Evolutionary conservation across 2,888 invertebrate genomes (phyloP), one percentile per base, ranked within the genome.

Genomic region (Himalopsyche kuldschensis): DNA sequence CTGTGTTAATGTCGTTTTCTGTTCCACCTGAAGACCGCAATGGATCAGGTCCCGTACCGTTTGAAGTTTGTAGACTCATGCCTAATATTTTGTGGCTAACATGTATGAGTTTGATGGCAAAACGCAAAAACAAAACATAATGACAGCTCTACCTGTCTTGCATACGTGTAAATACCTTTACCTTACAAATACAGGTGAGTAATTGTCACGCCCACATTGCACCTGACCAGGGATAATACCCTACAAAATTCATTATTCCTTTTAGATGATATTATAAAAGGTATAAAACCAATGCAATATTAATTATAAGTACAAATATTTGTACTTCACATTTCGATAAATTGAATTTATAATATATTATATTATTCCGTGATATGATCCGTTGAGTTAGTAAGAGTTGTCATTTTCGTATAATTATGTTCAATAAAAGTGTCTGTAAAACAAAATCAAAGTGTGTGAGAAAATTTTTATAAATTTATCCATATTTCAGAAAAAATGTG

Each of bases 121-220:
- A 35, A 11, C 24, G 30, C 24, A 6, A 32, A 35, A 24, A 35
- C 35, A 77, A 81, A 48, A 32, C 81, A 81, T 76, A 24, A 55
- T 35, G 55, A 81, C 48, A 81, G 55, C n/a, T 55, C 31, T 15
- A 35, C 69, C 55, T 20, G 69, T 47, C 31, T 75, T 84, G 84
- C 69, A 69, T 82, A 84, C 84, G 84, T 84, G 84, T 84, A 82
- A 82, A 46, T 31, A 47, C 47, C 41, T 30, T 47, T 24, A 81
- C 78, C 84, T 82, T 69, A 69, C 69, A 79, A 77, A 75, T 32
- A 84, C 84, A 84, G 84, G 84, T 84, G 80, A 24, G 80, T 75
- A 15, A 75, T 46, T 69, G 84, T 80, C 84, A 84, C 84, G 80
- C 84, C 84, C 84, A 84, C 84, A 82, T 20, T 63, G n/a, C 79